phyloP scores from a whole-genome alignment of 2,113 vertebrate genomes.

The Patagioenas fasciata region DNA sequence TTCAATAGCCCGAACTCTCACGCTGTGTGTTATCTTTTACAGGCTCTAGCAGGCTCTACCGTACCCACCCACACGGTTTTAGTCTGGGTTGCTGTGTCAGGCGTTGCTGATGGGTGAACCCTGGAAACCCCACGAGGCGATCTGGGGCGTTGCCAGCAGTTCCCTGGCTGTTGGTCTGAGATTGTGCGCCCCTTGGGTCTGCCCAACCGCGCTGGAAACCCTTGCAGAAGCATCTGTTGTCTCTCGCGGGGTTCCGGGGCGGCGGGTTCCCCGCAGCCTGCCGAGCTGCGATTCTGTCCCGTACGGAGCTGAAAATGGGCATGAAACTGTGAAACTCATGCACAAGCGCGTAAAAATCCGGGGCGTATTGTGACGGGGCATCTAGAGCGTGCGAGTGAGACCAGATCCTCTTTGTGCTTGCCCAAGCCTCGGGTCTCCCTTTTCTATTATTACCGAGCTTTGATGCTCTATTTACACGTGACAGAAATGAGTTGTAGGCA shows the following conservation, averaged over 20 bases:
- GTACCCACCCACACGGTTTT: neutral
- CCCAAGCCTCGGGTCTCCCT: neutral
- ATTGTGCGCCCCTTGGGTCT: neutral
- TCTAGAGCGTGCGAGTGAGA: neutral
- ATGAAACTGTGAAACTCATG: neutral
- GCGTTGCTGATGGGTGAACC: conserved; percentile 27
- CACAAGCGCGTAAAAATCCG: rapidly evolving
- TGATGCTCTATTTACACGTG: neutral
- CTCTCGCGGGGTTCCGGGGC: neutral
- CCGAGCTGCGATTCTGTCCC: neutral
- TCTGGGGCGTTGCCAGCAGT: neutral
- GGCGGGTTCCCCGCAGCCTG: neutral
- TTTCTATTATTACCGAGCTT: neutral
- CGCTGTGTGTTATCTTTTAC: neutral
- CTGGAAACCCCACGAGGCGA: neutral
- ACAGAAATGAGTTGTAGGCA: neutral
- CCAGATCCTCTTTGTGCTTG: neutral
- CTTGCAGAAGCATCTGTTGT: conserved; percentile 11
- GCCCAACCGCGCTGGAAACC: neutral
- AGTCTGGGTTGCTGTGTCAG: conserved; percentile 29
- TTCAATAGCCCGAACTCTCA: neutral
- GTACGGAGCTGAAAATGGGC: neutral
- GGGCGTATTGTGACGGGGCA: neutral
- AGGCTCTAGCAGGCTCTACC: conserved; percentile 45
- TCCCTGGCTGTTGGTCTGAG: neutral